Base-by-base conservation (phyloP, 2,888 invertebrate genomes). In the Minunthozetes semirufus region DNA sequence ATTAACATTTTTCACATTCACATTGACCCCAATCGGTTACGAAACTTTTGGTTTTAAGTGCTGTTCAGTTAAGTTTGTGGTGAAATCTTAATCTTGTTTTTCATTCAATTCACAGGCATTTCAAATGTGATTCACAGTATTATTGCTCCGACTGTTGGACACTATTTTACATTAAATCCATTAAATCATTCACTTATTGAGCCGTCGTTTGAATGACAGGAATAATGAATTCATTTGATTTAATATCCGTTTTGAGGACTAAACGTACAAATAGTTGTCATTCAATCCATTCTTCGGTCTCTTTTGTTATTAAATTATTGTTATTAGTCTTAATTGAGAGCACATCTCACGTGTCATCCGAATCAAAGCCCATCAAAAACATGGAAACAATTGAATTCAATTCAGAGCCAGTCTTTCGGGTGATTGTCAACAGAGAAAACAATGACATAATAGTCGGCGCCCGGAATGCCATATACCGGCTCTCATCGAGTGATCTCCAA, bases 401-500 rank as follows among this genome's bases (percentile, higher is more conserved):
- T 48, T 19, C 46, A 29, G 38, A 33, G 46, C 48, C 72, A 8
- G n/a, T 48, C 1, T 71, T 71, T 42, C 50, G 61, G 17, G 74
- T 76, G 19, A 46, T 76, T 4, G 73, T 78, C 15, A 48, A 71
- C 61, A 50, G 70, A 17, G 19, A 46, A 13, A 72, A 75, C 6
- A 50, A 74, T 2, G 77, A 78, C 11, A 75, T 78, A 19, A 73
- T 74, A 22, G 77, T 76, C 50, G 66, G 75, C n/a, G 77, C 59
- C 0, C 59, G 76, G 11, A 76, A 78, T 66, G 15, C 73, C 17
- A 59, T 78, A n/a, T 77, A 77, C 61, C 76, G 75, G 11, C 72
- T 78, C 8, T 70, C 56, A 17, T 17, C 48, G 17, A 27, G 48
- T 0, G 63, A 76, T 25, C 61, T 78, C 13, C 2, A n/a, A 0